These are phyloP conservation scores for Epinotia demarniana DNA, from an alignment of 2,888 invertebrate species.

Conservation along the genomic window DNA sequence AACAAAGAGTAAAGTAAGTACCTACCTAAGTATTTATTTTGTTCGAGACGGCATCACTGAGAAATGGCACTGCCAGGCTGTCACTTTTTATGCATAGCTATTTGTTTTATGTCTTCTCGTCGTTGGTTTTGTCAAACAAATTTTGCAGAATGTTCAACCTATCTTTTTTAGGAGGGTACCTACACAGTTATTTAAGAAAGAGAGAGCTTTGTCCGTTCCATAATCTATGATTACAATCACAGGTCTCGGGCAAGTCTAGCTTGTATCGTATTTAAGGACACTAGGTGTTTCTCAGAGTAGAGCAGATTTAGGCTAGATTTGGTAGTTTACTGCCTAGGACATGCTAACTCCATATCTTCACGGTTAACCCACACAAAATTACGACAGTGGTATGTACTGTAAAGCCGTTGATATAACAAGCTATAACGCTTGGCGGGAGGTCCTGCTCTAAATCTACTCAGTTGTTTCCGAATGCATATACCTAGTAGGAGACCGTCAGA, in stretches of 20 bases:
- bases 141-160: slow-evolving; percentile 16
- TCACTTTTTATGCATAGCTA: slow-evolving; percentile 37
- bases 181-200: slow-evolving; percentile 7
- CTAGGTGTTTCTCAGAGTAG: not conserved
- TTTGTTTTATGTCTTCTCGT: slow-evolving; percentile 39
- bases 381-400: slow-evolving; percentile 41
- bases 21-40: slow-evolving; percentile 13
- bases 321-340: slow-evolving; percentile 39
- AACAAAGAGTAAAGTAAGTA: too few species aligned
- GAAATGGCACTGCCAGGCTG: slow-evolving; percentile 35
- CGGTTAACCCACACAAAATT: not conserved
- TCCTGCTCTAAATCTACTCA: slow-evolving; percentile 55
- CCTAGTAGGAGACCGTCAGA: not conserved
- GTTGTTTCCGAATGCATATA: slow-evolving; percentile 23
- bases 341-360: not conserved
- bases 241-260: slow-evolving; percentile 11
- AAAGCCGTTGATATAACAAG: slow-evolving; percentile 54
- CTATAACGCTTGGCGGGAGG: slow-evolving; percentile 58
- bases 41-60: slow-evolving; percentile 33
- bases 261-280: slow-evolving; percentile 20
- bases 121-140: slow-evolving; percentile 18
- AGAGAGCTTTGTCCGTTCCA: slow-evolving; percentile 24
- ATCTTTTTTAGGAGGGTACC: not conserved
- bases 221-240: slow-evolving; percentile 35
- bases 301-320: not conserved